phyloP scores from a whole-genome alignment of 1,140 invertebrate species.

The Drosophila arizonae region DNA sequence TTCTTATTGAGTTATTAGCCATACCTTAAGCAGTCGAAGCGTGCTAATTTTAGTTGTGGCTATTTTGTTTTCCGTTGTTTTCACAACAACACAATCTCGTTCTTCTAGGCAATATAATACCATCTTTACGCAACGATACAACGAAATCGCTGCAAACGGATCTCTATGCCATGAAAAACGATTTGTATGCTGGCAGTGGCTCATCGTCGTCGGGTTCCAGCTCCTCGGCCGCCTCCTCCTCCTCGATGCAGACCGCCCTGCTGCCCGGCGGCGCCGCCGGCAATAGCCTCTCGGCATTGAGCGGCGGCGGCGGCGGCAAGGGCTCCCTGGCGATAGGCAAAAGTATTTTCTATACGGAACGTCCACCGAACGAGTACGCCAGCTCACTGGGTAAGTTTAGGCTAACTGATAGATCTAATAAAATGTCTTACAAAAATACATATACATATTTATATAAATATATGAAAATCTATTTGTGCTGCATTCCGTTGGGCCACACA shows the following conservation, averaged over 20 bases:
- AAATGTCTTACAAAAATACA: neutral
- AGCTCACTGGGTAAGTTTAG: slow-evolving; percentile 62
- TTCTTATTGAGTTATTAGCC: slow-evolving; percentile 51
- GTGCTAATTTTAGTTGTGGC: slow-evolving; percentile 4
- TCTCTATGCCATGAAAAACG: slow-evolving; percentile 76
- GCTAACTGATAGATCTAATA: neutral
- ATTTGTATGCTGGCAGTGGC: slow-evolving; percentile 66
- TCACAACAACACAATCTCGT: neutral
- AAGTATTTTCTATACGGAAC: slow-evolving; percentile 82
- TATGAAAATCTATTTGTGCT: slow-evolving; percentile 14
- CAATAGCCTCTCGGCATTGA: slow-evolving; percentile 68
- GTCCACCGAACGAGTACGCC: slow-evolving; percentile 80
- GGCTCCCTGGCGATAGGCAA: slow-evolving; percentile 81
- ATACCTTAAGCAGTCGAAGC: slow-evolving; percentile 25
- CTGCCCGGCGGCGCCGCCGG: slow-evolving; percentile 55
- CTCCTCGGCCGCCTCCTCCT: slow-evolving; percentile 61
- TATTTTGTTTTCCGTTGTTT: too few relatives aligned
- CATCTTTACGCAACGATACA: slow-evolving; percentile 78
- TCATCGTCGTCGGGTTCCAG: slow-evolving; percentile 55
- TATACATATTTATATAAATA: slow-evolving; percentile 5
- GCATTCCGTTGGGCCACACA: slow-evolving; percentile 18
- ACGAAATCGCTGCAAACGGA: slow-evolving; percentile 78
- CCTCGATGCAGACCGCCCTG: slow-evolving; percentile 68
- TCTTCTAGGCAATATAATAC: slow-evolving; percentile 76
- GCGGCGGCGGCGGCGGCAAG: slow-evolving; percentile 58